These are phyloP conservation scores for Chelonoidis abingdonii DNA, from an alignment of 2,113 vertebrate species.

Conservation along the genomic window DNA sequence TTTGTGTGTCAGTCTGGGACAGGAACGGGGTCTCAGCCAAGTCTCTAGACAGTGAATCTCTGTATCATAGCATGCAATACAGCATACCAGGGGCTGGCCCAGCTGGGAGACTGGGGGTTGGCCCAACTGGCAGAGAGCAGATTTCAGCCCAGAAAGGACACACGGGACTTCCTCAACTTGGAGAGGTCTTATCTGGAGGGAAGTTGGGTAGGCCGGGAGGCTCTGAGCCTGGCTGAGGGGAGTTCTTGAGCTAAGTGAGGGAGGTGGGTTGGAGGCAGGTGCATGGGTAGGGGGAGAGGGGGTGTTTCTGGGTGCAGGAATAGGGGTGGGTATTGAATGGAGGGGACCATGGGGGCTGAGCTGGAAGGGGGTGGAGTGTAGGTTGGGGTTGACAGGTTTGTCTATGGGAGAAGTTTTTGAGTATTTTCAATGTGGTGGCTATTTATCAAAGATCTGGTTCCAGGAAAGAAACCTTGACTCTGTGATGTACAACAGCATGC, in stretches of 20 bases:
- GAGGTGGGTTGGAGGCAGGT: neutral
- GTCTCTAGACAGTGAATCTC: neutral
- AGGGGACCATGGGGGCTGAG: neutral
- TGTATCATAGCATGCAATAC: neutral
- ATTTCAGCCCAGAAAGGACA: neutral
- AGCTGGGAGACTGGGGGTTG: fast-evolving
- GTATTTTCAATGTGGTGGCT: neutral
- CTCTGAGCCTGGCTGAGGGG: neutral
- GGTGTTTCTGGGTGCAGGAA: neutral
- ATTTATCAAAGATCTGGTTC: neutral
- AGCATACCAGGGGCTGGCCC: neutral
- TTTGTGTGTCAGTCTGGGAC: neutral
- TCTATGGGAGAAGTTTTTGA: no score
- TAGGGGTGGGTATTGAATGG: neutral
- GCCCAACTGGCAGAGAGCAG: neutral
- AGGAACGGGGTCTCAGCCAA: neutral
- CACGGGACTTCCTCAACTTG: neutral
- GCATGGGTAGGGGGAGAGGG: neutral
- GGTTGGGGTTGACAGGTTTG: neutral
- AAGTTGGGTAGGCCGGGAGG: neutral
- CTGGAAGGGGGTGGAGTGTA: neutral
- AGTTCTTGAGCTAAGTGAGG: neutral
- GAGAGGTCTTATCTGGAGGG: neutral
- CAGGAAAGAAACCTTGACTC: neutral
- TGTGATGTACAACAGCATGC: neutral